A percentile compares a stretch with the other conserved stretches of the same genome.
Conservation (phyloP, 2,888 invertebrate species). For the Eupsilia transversa region DNA sequence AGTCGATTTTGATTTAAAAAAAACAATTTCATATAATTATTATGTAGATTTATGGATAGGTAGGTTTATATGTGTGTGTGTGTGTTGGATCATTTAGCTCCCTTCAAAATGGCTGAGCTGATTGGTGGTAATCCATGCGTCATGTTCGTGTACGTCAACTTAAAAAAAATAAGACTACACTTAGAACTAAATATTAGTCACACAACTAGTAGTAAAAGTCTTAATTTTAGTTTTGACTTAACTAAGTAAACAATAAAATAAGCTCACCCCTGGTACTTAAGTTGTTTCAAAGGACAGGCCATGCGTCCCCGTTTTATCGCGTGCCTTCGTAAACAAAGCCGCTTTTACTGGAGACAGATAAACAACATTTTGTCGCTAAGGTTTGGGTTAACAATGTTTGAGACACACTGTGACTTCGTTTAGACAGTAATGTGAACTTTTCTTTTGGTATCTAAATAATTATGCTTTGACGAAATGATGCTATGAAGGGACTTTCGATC, state of each 20-base stretch:
- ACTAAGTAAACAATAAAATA: constrained; percentile 2
- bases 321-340: constrained; percentile 83
- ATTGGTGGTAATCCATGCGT: no score
- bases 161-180: no score
- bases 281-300: constrained; percentile 70
- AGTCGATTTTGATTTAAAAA: neutral
- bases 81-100: no score
- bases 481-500: neutral
- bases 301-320: constrained; percentile 78
- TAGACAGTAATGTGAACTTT: neutral
- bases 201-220: no score
- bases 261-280: constrained; percentile 64
- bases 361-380: constrained; percentile 79
- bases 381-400: constrained; percentile 74
- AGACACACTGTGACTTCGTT: constrained; percentile 64
- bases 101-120: no score
- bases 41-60: neutral
- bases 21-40: neutral
- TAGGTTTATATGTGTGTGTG: no score
- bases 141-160: no score
- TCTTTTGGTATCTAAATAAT: neutral
- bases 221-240: no score
- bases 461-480: neutral
- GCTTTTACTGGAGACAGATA: constrained; percentile 79
- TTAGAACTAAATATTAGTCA: constrained; percentile 44